Evolutionary conservation across 2,113 vertebrate genomes (phyloP), one percentile per base, ranked within the genome.

Genomic region (Oxygymnocypris stewartii): DNA sequence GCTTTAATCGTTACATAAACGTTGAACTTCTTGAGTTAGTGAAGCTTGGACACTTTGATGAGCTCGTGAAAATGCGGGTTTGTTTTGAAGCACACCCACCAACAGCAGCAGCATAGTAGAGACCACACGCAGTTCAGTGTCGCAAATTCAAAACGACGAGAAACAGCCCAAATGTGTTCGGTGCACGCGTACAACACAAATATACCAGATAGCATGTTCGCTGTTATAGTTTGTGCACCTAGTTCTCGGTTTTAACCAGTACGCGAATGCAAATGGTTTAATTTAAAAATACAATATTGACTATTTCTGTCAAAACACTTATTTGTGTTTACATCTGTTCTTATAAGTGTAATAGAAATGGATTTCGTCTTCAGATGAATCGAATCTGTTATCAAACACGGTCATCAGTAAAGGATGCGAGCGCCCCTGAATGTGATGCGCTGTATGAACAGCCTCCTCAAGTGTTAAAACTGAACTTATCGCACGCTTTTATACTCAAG

Each of bases 51-150:
- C 78, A 61, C 12, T 65, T 14, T 23, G 28, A 23, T 12, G 80
- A 40, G 73, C 35, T 85, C 4, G 31, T 76, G 37, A 82, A 87
- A 85, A 85, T 71, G 83, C 83, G 78, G 80, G 88, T 89, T 90
- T 90, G 89, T 90, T 90, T 90, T 90, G 89, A 87, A 90, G 85
- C 89, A 90, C 89, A 90, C 89, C 89, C 89, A 90, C 89, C 83
- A 84, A 49, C 44, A 86, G 49, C 51, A 13, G 44, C 44, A 86
- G 49, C 51, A 13, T 35, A 84, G 84, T n/a, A 3, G 76, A 81
- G 88, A 87, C 85, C 81, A 80, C 85, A 87, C 86, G 65, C 87
- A 86, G 85, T 23, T 11, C 4, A 10, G 20, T 20, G 37, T 11
- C 51, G 5, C 5, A 35, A 84, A 12, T 35, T 10, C 25, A 47